phyloP scores from a whole-genome alignment of 2,113 vertebrate genomes.

The Balaeniceps rex region DNA sequence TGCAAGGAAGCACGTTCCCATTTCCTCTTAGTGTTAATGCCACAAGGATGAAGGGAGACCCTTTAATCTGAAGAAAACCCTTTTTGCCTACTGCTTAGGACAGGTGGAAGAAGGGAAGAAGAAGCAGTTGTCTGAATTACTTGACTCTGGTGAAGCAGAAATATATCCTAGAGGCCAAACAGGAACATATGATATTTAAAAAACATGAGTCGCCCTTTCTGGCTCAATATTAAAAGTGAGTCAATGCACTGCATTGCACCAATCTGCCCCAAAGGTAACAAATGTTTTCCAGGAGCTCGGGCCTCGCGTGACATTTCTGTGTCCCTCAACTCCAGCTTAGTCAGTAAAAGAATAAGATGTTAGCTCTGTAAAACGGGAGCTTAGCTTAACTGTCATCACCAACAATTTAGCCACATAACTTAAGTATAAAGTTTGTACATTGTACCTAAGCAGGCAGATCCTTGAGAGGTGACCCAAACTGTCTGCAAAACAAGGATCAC shows the following conservation, averaged over 20 bases:
- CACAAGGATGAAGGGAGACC: background rate
- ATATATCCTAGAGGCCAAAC: background rate
- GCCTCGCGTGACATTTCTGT: background rate
- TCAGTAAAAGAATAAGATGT: background rate
- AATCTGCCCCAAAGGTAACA: background rate
- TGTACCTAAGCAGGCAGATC: background rate
- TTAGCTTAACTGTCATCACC: background rate
- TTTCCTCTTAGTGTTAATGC: background rate
- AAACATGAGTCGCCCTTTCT: accelerated
- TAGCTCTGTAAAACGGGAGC: background rate
- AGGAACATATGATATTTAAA: background rate
- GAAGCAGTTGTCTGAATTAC: background rate
- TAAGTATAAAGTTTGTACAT: background rate
- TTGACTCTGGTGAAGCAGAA: background rate
- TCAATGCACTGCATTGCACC: background rate
- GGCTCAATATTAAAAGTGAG: background rate
- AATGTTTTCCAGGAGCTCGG: background rate
- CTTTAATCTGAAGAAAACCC: background rate
- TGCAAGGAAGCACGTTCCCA: background rate
- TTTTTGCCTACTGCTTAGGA: background rate
- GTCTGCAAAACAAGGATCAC: background rate
- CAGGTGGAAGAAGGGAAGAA: background rate
- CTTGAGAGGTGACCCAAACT: background rate
- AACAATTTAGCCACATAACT: background rate
- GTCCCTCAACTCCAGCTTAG: background rate